These are phyloP conservation scores for Creontiades dilutus DNA, from an alignment of 2,888 invertebrate species.

Conservation along the genomic window DNA sequence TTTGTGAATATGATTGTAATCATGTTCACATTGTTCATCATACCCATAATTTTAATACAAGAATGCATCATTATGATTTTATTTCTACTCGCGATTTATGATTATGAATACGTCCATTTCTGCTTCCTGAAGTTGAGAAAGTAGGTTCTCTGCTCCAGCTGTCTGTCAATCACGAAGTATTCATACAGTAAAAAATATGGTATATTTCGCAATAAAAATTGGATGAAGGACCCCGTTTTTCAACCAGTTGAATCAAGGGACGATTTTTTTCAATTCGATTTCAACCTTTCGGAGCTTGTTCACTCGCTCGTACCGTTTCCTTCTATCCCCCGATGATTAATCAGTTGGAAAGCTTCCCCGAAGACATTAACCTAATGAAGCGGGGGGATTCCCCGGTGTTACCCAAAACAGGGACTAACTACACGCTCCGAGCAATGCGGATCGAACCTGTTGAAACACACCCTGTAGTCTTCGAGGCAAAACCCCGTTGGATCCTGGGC, in stretches of 20 bases:
- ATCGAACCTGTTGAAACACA: background rate
- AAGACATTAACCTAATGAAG: slow-evolving; percentile 64
- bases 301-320: background rate
- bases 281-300: background rate
- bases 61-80: too few species aligned
- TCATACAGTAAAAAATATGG: too few species aligned
- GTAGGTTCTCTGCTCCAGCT: too few species aligned
- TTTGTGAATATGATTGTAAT: too few species aligned
- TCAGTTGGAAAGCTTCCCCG: slow-evolving; percentile 38
- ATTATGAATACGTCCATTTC: too few species aligned
- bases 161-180: too few species aligned
- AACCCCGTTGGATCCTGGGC: background rate
- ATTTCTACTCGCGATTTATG: too few species aligned
- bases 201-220: too few species aligned
- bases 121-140: too few species aligned
- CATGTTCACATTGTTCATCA: too few species aligned
- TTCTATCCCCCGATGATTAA: slow-evolving; percentile 50
- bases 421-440: background rate
- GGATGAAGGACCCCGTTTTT: background rate
- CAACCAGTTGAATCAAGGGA: background rate
- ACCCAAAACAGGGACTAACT: background rate
- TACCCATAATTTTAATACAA: too few species aligned
- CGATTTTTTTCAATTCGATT: slow-evolving; percentile 11
- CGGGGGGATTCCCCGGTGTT: background rate
- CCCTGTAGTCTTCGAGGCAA: background rate